A percentile compares a stretch with the other conserved stretches of the same genome.
These are phyloP conservation scores for Stenchaetothrips biformis DNA, from an alignment of 2,888 invertebrate genomes.

Conservation along the genomic window DNA sequence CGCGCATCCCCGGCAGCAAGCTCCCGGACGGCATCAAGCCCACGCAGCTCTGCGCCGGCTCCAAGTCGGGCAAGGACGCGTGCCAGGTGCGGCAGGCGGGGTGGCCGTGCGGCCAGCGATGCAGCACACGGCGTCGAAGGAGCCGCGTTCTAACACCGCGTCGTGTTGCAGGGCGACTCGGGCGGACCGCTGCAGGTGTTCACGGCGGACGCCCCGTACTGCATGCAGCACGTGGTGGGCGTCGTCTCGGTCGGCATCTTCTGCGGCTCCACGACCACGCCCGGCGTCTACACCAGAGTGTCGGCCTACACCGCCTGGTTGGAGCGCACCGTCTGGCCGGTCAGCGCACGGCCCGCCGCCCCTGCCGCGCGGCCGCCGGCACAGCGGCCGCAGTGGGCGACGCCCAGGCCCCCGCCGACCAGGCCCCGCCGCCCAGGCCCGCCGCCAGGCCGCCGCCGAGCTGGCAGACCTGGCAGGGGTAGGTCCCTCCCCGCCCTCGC, in stretches of 20 bases:
- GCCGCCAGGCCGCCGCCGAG: not conserved
- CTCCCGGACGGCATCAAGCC: not conserved
- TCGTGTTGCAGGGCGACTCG: not conserved
- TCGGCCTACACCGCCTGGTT: not conserved
- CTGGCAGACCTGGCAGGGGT: not conserved
- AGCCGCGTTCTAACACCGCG: not conserved
- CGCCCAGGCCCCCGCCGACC: not conserved
- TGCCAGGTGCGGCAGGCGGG: not conserved
- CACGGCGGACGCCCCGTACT: not conserved
- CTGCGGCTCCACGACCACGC: not conserved
- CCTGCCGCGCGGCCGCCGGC: not conserved
- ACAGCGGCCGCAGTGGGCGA: not conserved
- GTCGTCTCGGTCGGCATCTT: not conserved
- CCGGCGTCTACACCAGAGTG: conserved; percentile 16
- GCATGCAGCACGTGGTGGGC: conserved; percentile 10
- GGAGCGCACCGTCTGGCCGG: not conserved
- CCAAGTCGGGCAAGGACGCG: not conserved
- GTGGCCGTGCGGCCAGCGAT: not conserved
- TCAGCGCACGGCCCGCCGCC: not conserved
- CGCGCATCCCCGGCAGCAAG: not conserved
- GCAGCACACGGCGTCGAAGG: too few relatives aligned
- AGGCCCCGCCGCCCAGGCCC: not conserved
- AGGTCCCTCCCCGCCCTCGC: not conserved
- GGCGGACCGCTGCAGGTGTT: conserved; percentile 11
- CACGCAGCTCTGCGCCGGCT: not conserved